These are phyloP conservation scores for Tiaroga cobitis DNA, from an alignment of 2,797 vertebrate genomes.

Conservation along the genomic window DNA sequence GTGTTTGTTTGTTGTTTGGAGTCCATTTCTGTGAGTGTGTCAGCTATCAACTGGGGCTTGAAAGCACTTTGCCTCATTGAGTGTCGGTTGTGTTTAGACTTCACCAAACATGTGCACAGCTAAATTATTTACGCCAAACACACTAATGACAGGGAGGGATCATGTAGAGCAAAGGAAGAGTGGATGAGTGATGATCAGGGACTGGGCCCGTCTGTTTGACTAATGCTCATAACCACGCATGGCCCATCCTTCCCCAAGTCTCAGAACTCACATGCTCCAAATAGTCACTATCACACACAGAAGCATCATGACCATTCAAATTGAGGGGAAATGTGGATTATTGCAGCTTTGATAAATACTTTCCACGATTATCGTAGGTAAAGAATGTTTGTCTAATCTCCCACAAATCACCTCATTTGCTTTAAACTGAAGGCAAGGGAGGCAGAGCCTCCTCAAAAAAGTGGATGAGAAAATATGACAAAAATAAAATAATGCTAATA, in stretches of 20 bases:
- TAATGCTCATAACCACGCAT: slow-evolving; percentile 62
- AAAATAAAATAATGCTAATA: no score
- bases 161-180: slow-evolving; percentile 78
- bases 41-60: slow-evolving; percentile 71
- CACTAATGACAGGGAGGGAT: slow-evolving; percentile 84
- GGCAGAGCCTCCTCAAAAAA: no score
- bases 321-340: background rate
- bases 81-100: slow-evolving; percentile 81
- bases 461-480: no score
- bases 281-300: slow-evolving; percentile 26
- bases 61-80: slow-evolving; percentile 77
- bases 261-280: slow-evolving; percentile 21
- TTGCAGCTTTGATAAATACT: background rate
- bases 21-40: slow-evolving; percentile 76
- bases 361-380: background rate
- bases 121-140: slow-evolving; percentile 82
- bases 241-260: slow-evolving; percentile 35
- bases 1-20: slow-evolving; percentile 81
- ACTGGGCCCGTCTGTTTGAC: slow-evolving; percentile 70
- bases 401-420: background rate
- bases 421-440: background rate
- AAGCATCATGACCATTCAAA: background rate
- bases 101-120: slow-evolving; percentile 79
- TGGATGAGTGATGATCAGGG: slow-evolving; percentile 80
- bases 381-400: background rate